Conservation (phyloP, 1,140 invertebrate species). For the Asbolus verrucosus region DNA sequence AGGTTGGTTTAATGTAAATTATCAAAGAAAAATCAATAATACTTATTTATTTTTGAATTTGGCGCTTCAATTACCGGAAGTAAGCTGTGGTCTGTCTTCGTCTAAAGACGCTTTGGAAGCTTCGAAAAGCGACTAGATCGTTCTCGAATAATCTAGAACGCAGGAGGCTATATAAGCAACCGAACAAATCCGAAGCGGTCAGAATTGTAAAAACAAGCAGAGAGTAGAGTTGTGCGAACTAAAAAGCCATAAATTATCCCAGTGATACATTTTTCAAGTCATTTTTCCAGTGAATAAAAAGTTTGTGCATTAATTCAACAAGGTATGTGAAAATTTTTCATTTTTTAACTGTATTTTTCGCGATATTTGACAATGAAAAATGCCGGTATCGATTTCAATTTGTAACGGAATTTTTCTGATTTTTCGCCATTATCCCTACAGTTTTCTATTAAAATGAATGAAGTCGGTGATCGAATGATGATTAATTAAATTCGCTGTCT, state of each 20-base stretch:
- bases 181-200: constrained; percentile 48
- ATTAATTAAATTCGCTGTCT: no score
- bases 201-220: constrained; percentile 49
- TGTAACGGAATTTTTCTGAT: neutral
- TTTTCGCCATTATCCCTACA: neutral
- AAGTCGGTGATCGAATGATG: no score
- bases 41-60: constrained; percentile 48
- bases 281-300: neutral
- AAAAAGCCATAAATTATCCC: constrained; percentile 15
- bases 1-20: neutral
- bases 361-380: neutral
- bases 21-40: constrained; percentile 37
- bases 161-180: constrained; percentile 59
- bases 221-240: neutral
- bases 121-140: constrained; percentile 46
- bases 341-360: constrained; percentile 1
- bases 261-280: constrained; percentile 36
- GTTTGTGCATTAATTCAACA: constrained; percentile 26
- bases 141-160: constrained; percentile 61
- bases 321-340: constrained; percentile 1
- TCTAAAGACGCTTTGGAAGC: constrained; percentile 47
- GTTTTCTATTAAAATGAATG: no score
- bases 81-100: constrained; percentile 40
- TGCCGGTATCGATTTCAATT: constrained; percentile 15
- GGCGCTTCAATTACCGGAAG: constrained; percentile 54